These are phyloP conservation scores for Spilarctia lutea DNA, from an alignment of 2,888 invertebrate genomes.

Conservation along the genomic window DNA sequence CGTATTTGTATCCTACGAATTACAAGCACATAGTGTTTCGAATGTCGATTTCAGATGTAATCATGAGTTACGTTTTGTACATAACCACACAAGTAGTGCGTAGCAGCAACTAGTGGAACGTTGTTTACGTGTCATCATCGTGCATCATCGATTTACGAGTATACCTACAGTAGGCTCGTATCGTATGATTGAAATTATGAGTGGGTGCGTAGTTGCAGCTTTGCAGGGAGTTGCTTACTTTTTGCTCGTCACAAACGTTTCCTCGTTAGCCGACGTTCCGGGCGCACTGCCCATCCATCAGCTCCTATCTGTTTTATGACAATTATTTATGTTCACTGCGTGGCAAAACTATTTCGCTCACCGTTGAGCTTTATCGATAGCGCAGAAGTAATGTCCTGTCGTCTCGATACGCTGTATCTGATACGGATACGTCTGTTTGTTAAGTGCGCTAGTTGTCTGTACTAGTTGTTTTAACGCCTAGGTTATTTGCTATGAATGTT, in stretches of 20 bases:
- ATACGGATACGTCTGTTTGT: slow-evolving; percentile 86
- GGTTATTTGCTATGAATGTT: slow-evolving; percentile 84
- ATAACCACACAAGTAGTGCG: slow-evolving; percentile 58
- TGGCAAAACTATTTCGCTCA: slow-evolving; percentile 84
- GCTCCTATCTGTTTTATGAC: slow-evolving; percentile 83
- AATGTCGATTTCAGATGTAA: slow-evolving; percentile 62
- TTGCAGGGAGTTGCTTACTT: slow-evolving; percentile 46
- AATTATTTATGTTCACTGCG: slow-evolving; percentile 84
- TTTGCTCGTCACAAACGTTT: slow-evolving; percentile 61
- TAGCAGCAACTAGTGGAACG: slow-evolving; percentile 59
- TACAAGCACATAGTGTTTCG: slow-evolving; percentile 65
- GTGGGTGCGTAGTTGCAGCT: slow-evolving; percentile 33
- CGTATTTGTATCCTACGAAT: slow-evolving; percentile 66
- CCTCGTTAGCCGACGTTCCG: slow-evolving; percentile 71
- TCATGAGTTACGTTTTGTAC: slow-evolving; percentile 66
- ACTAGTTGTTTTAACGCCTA: slow-evolving; percentile 85
- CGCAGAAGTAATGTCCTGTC: slow-evolving; percentile 83
- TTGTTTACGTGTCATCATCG: slow-evolving; percentile 41
- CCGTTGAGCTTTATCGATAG: slow-evolving; percentile 86
- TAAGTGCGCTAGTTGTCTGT: slow-evolving; percentile 84
- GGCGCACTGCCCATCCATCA: slow-evolving; percentile 78
- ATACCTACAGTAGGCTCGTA: slow-evolving; percentile 51
- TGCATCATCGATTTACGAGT: slow-evolving; percentile 66
- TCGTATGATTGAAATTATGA: slow-evolving; percentile 56
- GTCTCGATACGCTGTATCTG: slow-evolving; percentile 84